Conservation (phyloP, 2,888 invertebrate genomes). For the Tyria jacobaeae region DNA sequence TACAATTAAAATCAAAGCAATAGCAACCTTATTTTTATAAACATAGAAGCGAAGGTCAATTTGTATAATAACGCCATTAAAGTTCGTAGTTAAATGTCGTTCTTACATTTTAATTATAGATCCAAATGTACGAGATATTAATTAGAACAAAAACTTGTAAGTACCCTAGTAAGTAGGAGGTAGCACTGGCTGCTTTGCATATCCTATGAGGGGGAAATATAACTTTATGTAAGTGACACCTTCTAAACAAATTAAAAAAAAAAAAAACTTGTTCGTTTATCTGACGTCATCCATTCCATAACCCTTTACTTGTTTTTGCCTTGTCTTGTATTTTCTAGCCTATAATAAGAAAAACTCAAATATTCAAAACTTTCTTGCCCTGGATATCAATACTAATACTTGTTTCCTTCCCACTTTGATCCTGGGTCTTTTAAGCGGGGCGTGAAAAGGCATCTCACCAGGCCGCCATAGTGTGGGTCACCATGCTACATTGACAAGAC, state of each 20-base stretch:
- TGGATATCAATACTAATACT: too few species aligned
- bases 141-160: conserved; percentile 40
- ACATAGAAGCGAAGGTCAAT: neutral
- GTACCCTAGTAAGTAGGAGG: conserved; percentile 18
- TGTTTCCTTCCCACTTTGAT: too few species aligned
- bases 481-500: too few species aligned
- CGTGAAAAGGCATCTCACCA: too few species aligned
- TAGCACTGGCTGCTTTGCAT: neutral
- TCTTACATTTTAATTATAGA: conserved; percentile 28
- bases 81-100: conserved; percentile 2
- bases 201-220: neutral
- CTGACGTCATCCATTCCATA: neutral
- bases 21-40: conserved; percentile 18
- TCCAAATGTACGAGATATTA: conserved; percentile 35
- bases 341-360: too few species aligned
- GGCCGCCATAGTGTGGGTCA: too few species aligned
- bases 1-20: conserved; percentile 24
- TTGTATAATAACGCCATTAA: neutral
- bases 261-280: neutral
- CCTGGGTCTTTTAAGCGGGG: too few species aligned
- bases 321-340: too few species aligned
- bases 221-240: neutral
- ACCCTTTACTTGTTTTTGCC: too few species aligned
- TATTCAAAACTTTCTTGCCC: too few species aligned
- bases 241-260: neutral